A percentile compares a stretch with the other conserved stretches of the same genome.
These are phyloP conservation scores for Brotula barbata DNA, from an alignment of 2,797 vertebrate species.

Conservation along the genomic window DNA sequence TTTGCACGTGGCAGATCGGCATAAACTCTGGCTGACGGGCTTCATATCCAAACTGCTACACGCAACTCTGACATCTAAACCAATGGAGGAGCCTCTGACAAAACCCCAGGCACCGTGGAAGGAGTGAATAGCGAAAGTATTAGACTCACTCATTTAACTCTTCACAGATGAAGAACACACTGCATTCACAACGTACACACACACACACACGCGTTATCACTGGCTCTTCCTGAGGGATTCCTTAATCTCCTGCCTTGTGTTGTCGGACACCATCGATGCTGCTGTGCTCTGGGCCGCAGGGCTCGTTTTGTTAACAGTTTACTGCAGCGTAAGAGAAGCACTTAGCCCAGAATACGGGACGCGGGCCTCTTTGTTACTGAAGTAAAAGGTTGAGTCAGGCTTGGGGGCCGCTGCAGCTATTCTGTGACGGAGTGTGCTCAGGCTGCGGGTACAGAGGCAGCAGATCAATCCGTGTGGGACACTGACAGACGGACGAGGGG, in stretches of 20 bases:
- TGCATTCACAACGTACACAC: constrained; percentile 23
- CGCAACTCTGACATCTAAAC: not conserved
- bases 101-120: constrained; percentile 1
- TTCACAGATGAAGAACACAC: constrained; percentile 23
- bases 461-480: constrained; percentile 40
- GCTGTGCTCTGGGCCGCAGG: constrained; percentile 55
- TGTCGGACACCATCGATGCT: constrained; percentile 52
- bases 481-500: constrained; percentile 46
- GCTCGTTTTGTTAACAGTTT: constrained; percentile 76
- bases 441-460: constrained; percentile 45
- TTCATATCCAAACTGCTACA: constrained; percentile 14
- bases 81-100: constrained; percentile 4
- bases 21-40: constrained; percentile 22
- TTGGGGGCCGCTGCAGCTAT: constrained; percentile 63
- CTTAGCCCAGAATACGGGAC: constrained; percentile 74
- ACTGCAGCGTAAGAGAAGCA: constrained; percentile 75
- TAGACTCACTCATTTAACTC: constrained; percentile 48
- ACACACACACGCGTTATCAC: constrained; percentile 34
- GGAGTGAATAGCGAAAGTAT: constrained; percentile 25
- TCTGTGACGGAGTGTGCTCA: constrained; percentile 38
- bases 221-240: constrained; percentile 39
- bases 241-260: constrained; percentile 48
- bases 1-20: constrained; percentile 41
- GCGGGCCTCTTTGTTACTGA: constrained; percentile 72
- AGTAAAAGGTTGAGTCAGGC: constrained; percentile 82